Percentiles rank a stretch among this genome's conserved stretches.
phyloP scores from a whole-genome alignment of 2,113 vertebrate genomes.

The Melanerpes formicivorus region DNA sequence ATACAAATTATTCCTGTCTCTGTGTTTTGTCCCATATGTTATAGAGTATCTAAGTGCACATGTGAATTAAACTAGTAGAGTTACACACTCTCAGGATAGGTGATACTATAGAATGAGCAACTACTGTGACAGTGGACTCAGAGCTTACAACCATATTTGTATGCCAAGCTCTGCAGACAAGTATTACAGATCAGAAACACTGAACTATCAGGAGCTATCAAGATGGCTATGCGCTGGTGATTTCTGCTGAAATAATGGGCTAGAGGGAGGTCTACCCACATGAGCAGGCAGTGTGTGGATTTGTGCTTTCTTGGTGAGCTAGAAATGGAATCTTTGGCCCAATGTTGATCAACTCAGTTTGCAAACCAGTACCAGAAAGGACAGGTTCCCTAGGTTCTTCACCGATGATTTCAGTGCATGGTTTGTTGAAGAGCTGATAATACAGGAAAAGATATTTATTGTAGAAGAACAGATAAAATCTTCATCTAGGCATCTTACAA shows the following conservation, averaged over 20 bases:
- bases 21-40: neutral
- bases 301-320: neutral
- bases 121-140: neutral
- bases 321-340: neutral
- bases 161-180: neutral
- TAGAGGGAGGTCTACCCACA: neutral
- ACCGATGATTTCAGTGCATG: neutral
- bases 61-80: neutral
- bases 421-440: neutral
- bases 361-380: neutral
- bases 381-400: neutral
- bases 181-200: neutral
- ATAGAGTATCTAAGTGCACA: neutral
- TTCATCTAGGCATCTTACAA: neutral
- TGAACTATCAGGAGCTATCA: neutral
- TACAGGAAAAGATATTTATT: neutral
- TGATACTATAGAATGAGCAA: neutral
- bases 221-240: neutral
- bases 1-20: neutral
- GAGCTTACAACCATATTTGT: neutral
- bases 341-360: neutral
- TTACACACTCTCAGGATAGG: neutral
- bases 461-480: neutral
- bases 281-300: neutral
- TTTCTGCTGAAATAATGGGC: neutral